Conservation (phyloP, 2,797 vertebrate species). For the Phoxinus dragarum region DNA sequence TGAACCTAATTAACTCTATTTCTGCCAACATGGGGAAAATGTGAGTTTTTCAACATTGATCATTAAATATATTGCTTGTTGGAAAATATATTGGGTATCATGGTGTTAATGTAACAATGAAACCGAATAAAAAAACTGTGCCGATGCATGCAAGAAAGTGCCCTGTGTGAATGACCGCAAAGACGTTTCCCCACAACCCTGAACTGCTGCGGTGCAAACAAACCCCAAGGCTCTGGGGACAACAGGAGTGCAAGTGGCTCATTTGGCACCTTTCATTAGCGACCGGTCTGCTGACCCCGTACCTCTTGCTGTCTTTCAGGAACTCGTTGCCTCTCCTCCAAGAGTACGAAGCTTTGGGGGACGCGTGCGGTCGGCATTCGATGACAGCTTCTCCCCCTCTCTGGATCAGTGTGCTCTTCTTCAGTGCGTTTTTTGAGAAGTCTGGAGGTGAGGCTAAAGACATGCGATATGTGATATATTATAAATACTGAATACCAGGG, state of each 20-base stretch:
- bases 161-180: not conserved
- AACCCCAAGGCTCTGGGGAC: constrained; percentile 14
- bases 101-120: not conserved
- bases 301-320: constrained; percentile 81
- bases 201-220: constrained; percentile 6
- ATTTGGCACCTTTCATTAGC: constrained; percentile 56
- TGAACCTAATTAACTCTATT: not conserved
- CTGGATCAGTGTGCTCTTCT: constrained; percentile 82
- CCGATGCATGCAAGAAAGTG: not conserved
- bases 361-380: constrained; percentile 83
- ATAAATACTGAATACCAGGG: not conserved
- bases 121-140: not conserved
- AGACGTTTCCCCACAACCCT: not conserved
- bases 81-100: not conserved
- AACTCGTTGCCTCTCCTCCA: constrained; percentile 81
- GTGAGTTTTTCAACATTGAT: not conserved
- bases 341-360: constrained; percentile 80
- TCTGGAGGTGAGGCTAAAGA: constrained; percentile 84
- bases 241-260: constrained; percentile 46
- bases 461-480: constrained; percentile 21
- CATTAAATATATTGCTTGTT: not conserved
- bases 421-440: constrained; percentile 84
- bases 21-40: not conserved
- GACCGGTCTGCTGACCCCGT: constrained; percentile 61
- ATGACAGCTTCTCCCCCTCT: constrained; percentile 83